A percentile compares a stretch with the other conserved stretches of the same genome.
Evolutionary conservation across 2,797 vertebrate species (phyloP).

Genomic region (Cyprinodon diabolis): DNA sequence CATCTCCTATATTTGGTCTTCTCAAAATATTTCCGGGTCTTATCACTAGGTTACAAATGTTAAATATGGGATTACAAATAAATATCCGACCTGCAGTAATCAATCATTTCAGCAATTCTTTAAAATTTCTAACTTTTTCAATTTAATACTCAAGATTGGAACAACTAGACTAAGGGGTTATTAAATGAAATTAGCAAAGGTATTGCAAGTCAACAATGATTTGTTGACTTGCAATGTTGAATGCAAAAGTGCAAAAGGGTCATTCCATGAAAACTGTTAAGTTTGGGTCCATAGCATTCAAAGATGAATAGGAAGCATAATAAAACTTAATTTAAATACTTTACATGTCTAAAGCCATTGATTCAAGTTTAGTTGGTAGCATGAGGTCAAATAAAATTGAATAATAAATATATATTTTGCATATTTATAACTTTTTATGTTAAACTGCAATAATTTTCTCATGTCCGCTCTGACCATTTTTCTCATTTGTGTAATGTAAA

Average conservation of each 20-base stretch:
- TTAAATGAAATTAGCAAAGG: background rate
- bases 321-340: too few species aligned
- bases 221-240: background rate
- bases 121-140: background rate
- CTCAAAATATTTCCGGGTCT: background rate
- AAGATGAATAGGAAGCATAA: too few species aligned
- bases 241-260: background rate
- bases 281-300: too few species aligned
- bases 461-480: too few species aligned
- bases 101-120: background rate
- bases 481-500: too few species aligned
- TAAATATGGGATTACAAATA: background rate
- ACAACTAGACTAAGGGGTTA: background rate
- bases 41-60: background rate
- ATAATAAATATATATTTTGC: too few species aligned
- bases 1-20: background rate
- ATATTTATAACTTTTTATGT: too few species aligned
- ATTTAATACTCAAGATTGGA: background rate
- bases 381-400: too few species aligned
- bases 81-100: background rate
- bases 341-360: too few species aligned
- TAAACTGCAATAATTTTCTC: too few species aligned
- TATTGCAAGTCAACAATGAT: background rate
- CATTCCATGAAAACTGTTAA: too few species aligned
- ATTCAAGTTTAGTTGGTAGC: too few species aligned